Evolutionary conservation across 2,797 vertebrate species (phyloP), one percentile per base, ranked within the genome.

Genomic region (Falco novaeseelandiae): DNA sequence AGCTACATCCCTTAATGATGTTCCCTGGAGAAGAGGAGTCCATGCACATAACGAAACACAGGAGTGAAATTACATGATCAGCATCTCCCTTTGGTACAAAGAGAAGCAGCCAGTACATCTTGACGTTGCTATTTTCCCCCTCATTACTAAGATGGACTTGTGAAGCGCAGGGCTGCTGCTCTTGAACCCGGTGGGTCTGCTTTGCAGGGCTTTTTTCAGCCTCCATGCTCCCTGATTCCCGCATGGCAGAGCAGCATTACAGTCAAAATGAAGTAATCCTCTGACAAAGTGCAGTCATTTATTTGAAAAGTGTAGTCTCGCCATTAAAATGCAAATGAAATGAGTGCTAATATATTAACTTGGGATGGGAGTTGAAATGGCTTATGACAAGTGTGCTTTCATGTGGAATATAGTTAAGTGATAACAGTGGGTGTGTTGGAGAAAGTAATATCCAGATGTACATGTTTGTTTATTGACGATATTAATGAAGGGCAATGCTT

Each of bases 271-370:
- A 96, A 98, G 96, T 94, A 97, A 98, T 98, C 97, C 96, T 97
- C 89, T 97, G 97, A 97, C 96, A 96, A 96, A 96, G 91, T 92
- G 80, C 93, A 96, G 87, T 87, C 96, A 97, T 97, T 98, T 96
- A 95, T 95, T 88, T 95, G 95, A 97, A 93, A 97, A 97, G 96
- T 95, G 79, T 90, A 97, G 96, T 90, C 96, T 96, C 1, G 1
- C 96, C 96, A 98, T 98, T 98, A 98, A 98, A 98, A 98, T 98
- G 97, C 97, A 97, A 98, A 98, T 98, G 92, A 97, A 94, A 94
- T 94, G 95, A 95, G 93, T 91, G 89, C 94, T 98, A 97, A 97
- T 98, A 96, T 95, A 96, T 97, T 97, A 97, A 95, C 92, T 96
- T 71, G 80, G 95, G 93, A 85, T 93, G 67, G 88, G 91, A 96